Percentiles rank a stretch among this genome's conserved stretches.
Conservation (phyloP, 1,140 invertebrate species). For the Hylaeus volcanicus region DNA sequence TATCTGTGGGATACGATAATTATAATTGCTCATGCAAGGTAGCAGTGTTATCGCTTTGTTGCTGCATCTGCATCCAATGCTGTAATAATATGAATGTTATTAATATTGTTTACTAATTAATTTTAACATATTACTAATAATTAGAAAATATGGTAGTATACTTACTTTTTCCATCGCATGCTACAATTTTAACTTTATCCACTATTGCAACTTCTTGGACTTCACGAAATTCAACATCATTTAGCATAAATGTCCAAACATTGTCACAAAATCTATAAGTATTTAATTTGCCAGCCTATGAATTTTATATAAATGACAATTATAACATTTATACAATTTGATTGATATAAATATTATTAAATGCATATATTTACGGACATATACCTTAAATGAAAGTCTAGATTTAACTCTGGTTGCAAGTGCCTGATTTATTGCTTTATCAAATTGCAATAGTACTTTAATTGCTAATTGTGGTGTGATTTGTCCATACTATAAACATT, state of each 20-base stretch:
- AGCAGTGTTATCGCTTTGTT: slow-evolving; percentile 73
- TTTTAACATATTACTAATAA: slow-evolving; percentile 11
- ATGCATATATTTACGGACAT: neutral
- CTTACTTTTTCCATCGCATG: slow-evolving; percentile 98
- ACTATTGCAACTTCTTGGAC: slow-evolving; percentile 96
- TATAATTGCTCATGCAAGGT: slow-evolving; percentile 4
- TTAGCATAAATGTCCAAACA: slow-evolving; percentile 99
- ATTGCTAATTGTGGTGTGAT: slow-evolving; percentile 95
- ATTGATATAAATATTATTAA: neutral
- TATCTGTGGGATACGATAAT: slow-evolving; percentile 41
- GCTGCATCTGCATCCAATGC: slow-evolving; percentile 74
- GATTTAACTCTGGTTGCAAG: slow-evolving; percentile 96
- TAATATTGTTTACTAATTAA: slow-evolving; percentile 2
- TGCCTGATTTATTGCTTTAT: slow-evolving; percentile 97
- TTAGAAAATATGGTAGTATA: slow-evolving; percentile 42
- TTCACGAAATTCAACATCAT: slow-evolving; percentile 98
- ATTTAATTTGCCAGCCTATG: slow-evolving; percentile 95
- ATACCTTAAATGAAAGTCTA: slow-evolving; percentile 94
- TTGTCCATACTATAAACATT: slow-evolving; percentile 93
- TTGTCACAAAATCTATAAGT: slow-evolving; percentile 99
- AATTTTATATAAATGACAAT: slow-evolving; percentile 52
- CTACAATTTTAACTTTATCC: slow-evolving; percentile 99
- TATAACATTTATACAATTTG: slow-evolving; percentile 16
- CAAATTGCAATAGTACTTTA: slow-evolving; percentile 97
- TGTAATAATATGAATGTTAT: slow-evolving; percentile 61